Evolutionary conservation across 2,888 invertebrate species (phyloP).

Genomic region (Temnothorax unifasciatus): DNA sequence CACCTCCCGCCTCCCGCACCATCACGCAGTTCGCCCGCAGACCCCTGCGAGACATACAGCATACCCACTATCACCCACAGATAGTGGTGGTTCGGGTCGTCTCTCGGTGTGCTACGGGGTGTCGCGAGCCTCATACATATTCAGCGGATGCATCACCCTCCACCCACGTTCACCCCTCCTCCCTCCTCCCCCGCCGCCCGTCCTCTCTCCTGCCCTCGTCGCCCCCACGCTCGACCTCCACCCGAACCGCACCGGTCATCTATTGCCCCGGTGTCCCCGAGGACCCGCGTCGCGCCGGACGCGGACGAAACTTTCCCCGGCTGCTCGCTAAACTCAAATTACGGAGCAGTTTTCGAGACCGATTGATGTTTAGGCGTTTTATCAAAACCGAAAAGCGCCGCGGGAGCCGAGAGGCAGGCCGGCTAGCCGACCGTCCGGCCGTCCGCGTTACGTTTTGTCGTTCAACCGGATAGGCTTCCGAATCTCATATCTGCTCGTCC

Average conservation of each 20-base stretch:
- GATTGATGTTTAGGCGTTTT: constrained; percentile 85
- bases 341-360: constrained; percentile 85
- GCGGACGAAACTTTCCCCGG: constrained; percentile 82
- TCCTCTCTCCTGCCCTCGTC: constrained; percentile 28
- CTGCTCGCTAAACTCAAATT: constrained; percentile 83
- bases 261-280: constrained; percentile 76
- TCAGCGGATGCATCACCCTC: constrained; percentile 89
- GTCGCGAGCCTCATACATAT: constrained; percentile 89
- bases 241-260: constrained; percentile 80
- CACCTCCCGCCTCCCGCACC: constrained; percentile 64
- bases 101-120: constrained; percentile 84
- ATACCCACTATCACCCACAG: constrained; percentile 86
- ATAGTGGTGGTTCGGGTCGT: constrained; percentile 83
- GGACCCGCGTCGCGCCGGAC: constrained; percentile 62
- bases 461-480: constrained; percentile 58
- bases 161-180: constrained; percentile 66
- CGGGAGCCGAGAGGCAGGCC: constrained; percentile 58
- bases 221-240: constrained; percentile 83
- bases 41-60: constrained; percentile 84
- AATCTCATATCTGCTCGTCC: constrained; percentile 33
- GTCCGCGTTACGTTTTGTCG: constrained; percentile 41
- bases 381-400: constrained; percentile 81
- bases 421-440: constrained; percentile 12
- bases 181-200: neutral
- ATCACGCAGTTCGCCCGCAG: constrained; percentile 74